Evolutionary conservation across 1,140 invertebrate genomes (phyloP).

Genomic region (Calliopsis andreniformis): DNA sequence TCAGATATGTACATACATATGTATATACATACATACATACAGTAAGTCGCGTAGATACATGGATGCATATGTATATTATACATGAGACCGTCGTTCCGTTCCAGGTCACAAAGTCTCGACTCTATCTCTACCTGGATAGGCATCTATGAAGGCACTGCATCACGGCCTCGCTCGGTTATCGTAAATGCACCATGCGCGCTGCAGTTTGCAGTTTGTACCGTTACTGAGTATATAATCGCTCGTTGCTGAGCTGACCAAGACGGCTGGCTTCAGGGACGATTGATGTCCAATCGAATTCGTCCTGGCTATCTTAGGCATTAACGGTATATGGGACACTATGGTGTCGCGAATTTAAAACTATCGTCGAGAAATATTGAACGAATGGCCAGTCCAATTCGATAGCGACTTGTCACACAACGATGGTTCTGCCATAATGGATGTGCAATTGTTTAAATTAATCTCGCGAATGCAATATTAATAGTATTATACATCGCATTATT

Average conservation of each 20-base stretch:
- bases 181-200: conserved; percentile 55
- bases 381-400: too few relatives aligned
- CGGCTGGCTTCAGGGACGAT: conserved; percentile 13
- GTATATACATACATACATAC: not conserved
- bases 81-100: conserved; percentile 53
- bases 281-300: conserved; percentile 60
- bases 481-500: too few relatives aligned
- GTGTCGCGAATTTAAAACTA: conserved; percentile 6
- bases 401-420: too few relatives aligned
- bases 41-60: not conserved
- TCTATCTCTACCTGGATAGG: conserved; percentile 61
- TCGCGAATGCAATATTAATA: too few relatives aligned
- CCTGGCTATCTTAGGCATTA: conserved; percentile 46
- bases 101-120: conserved; percentile 61
- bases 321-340: conserved; percentile 24
- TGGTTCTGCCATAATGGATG: too few relatives aligned
- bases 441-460: too few relatives aligned
- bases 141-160: conserved; percentile 43
- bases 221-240: conserved; percentile 57
- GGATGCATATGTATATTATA: not conserved
- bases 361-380: not conserved
- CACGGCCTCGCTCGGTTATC: conserved; percentile 50
- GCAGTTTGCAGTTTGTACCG: conserved; percentile 64
- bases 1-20: not conserved
- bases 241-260: conserved; percentile 31